A percentile compares a stretch with the other conserved stretches of the same genome.
Evolutionary conservation across 2,113 vertebrate species (phyloP).

Genomic region (Eulemur macaco): DNA sequence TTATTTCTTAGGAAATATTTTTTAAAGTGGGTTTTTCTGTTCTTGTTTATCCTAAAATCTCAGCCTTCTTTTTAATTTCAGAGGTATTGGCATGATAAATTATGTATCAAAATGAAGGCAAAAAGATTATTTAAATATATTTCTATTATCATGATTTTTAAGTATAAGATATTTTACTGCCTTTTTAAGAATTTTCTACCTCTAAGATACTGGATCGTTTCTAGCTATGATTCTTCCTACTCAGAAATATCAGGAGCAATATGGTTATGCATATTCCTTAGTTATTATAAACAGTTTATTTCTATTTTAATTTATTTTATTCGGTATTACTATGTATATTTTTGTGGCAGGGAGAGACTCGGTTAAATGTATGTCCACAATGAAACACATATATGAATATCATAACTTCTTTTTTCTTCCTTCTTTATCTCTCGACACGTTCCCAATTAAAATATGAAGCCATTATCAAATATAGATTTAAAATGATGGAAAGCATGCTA

Average conservation of each 20-base stretch:
- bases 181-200: neutral
- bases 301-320: neutral
- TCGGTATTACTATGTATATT: neutral
- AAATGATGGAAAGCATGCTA: neutral
- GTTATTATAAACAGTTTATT: neutral
- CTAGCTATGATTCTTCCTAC: neutral
- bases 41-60: neutral
- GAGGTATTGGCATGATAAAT: neutral
- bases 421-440: neutral
- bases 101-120: neutral
- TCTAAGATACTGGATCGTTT: neutral
- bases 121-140: neutral
- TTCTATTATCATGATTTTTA: neutral
- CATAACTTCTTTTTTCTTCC: neutral
- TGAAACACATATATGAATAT: neutral
- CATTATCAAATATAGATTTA: constrained; percentile 26
- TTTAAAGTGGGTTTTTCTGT: neutral
- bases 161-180: neutral
- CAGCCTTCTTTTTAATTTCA: neutral
- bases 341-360: neutral
- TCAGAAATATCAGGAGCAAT: neutral
- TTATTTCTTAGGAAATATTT: neutral
- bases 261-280: neutral
- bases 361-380: neutral
- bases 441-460: constrained; percentile 50